phyloP scores from a whole-genome alignment of 2,113 vertebrate species.

The Cavia porcellus region DNA sequence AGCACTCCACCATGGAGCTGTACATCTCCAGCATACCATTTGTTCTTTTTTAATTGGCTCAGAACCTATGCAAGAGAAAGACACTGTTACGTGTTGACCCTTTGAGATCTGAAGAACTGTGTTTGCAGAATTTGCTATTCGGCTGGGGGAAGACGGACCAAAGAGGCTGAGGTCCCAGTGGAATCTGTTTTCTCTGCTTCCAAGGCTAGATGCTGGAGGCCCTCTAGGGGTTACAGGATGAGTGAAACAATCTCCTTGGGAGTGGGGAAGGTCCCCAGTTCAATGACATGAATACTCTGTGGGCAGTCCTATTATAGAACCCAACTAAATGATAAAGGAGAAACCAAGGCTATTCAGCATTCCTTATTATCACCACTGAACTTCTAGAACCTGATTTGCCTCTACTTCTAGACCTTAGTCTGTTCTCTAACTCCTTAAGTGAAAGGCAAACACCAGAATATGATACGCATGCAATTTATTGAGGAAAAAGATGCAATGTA shows the following conservation, averaged over 20 bases:
- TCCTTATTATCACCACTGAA: background rate
- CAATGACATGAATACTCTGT: background rate
- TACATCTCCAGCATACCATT: background rate
- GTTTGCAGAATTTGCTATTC: background rate
- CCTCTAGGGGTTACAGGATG: background rate
- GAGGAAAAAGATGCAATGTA: background rate
- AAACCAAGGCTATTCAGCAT: background rate
- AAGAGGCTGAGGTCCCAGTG: background rate
- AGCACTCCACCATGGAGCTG: background rate
- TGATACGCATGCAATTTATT: constrained; percentile 72
- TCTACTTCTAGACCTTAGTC: background rate
- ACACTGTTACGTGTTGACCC: background rate
- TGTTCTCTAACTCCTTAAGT: constrained; percentile 3
- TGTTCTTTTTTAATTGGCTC: background rate
- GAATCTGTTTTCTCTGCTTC: background rate
- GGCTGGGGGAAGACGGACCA: background rate
- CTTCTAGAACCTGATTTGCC: background rate
- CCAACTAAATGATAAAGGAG: background rate
- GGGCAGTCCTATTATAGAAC: background rate
- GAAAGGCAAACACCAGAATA: constrained; percentile 45
- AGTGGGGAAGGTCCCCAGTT: background rate
- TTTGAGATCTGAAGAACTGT: background rate
- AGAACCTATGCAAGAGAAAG: background rate
- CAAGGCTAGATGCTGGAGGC: background rate
- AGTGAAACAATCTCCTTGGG: background rate